Evolutionary conservation across 2,888 invertebrate species (phyloP).

Genomic region (Phanerotoma sp.): DNA sequence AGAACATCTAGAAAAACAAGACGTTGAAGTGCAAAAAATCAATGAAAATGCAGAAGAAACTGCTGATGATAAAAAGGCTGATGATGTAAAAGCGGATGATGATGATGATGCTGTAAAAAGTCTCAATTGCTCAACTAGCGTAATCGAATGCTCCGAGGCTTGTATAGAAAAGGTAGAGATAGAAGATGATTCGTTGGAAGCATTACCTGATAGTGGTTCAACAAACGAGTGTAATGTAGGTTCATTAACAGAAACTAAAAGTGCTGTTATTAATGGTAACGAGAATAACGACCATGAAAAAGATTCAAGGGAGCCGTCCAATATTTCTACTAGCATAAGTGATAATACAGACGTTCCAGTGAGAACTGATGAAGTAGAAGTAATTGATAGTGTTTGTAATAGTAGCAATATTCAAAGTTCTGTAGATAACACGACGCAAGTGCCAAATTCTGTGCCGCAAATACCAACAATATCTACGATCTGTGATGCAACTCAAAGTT

Average conservation of each 20-base stretch:
- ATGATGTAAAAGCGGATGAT: neutral
- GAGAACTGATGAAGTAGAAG: constrained; percentile 45
- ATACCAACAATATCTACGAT: constrained; percentile 73
- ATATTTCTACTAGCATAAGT: constrained; percentile 56
- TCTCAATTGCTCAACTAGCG: constrained; percentile 54
- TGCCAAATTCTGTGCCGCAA: constrained; percentile 56
- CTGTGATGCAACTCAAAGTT: constrained; percentile 67
- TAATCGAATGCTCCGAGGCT: constrained; percentile 43
- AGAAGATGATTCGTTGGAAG: constrained; percentile 36
- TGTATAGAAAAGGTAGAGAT: constrained; percentile 33
- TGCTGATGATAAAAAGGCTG: neutral
- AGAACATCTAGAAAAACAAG: neutral
- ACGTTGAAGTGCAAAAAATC: neutral
- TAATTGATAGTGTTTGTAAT: constrained; percentile 54
- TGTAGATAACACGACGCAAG: constrained; percentile 56
- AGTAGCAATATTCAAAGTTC: constrained; percentile 53
- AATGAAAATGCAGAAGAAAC: neutral
- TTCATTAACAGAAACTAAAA: constrained; percentile 3
- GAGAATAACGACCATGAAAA: constrained; percentile 51
- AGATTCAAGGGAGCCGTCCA: constrained; percentile 55
- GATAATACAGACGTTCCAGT: constrained; percentile 48
- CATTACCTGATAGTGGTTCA: constrained; percentile 56
- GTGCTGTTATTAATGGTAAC: constrained; percentile 23
- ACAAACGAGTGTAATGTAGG: constrained; percentile 42
- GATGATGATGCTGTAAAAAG: constrained; percentile 35